Percentiles rank a stretch among this genome's conserved stretches.
These are phyloP conservation scores for Apamea sordens DNA, from an alignment of 2,888 invertebrate species.

Conservation along the genomic window DNA sequence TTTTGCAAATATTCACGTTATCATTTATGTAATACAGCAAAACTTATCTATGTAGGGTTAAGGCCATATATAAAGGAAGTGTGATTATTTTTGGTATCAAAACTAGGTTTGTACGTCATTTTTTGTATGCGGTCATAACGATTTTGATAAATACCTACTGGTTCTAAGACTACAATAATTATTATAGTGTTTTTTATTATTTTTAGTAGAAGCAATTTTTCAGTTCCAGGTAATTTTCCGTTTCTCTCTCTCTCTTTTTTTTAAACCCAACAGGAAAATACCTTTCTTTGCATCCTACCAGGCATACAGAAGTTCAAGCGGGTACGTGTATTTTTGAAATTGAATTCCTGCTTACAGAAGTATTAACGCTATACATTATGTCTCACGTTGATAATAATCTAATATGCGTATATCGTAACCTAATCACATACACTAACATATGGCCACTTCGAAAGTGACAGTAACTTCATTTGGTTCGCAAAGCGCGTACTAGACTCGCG, in stretches of 20 bases:
- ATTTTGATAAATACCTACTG: slow-evolving; percentile 5
- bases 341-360: neutral
- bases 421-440: slow-evolving; percentile 56
- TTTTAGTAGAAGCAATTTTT: neutral
- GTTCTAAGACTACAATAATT: neutral
- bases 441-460: slow-evolving; percentile 68
- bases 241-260: neutral
- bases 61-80: slow-evolving; percentile 62
- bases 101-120: slow-evolving; percentile 19
- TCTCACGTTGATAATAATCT: slow-evolving; percentile 40
- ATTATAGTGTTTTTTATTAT: neutral
- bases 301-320: neutral
- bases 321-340: neutral
- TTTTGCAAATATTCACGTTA: slow-evolving; percentile 65
- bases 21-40: slow-evolving; percentile 64
- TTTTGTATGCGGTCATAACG: neutral
- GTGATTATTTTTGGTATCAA: slow-evolving; percentile 48
- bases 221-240: neutral
- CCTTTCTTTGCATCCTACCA: slow-evolving; percentile 20
- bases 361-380: slow-evolving; percentile 7
- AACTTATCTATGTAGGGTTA: slow-evolving; percentile 66
- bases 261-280: neutral
- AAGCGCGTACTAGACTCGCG: slow-evolving; percentile 42
- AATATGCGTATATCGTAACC: slow-evolving; percentile 46
- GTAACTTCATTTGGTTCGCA: slow-evolving; percentile 64